phyloP scores from a whole-genome alignment of 2,797 vertebrate species.

The Prionace glauca region DNA sequence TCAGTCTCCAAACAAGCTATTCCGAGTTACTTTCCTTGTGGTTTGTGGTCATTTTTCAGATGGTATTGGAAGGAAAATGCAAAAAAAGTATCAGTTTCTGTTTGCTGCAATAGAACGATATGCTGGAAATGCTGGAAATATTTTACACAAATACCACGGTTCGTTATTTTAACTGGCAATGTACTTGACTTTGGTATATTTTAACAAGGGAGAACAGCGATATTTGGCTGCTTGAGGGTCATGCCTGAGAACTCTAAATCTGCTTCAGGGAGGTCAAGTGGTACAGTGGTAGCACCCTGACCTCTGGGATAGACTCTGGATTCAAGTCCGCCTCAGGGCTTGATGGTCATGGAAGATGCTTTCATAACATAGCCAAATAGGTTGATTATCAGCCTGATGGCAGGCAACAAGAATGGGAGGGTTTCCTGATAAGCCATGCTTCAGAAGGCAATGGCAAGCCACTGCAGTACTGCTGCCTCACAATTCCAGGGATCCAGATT shows the following conservation, averaged over 20 bases:
- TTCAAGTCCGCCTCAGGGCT: too few relatives aligned
- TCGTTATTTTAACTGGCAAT: neutral
- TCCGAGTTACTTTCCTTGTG: neutral
- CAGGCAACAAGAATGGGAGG: too few relatives aligned
- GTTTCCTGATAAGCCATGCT: too few relatives aligned
- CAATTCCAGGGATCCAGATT: too few relatives aligned
- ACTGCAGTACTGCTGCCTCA: too few relatives aligned
- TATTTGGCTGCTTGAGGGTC: neutral
- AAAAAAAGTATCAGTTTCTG: neutral
- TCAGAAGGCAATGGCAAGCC: too few relatives aligned
- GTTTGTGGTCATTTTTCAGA: neutral
- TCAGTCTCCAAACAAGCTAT: neutral
- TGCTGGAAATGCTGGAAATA: neutral
- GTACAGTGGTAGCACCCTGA: too few relatives aligned
- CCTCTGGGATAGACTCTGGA: too few relatives aligned
- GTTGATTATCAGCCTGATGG: too few relatives aligned
- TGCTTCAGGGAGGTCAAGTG: too few relatives aligned
- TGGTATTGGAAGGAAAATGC: neutral
- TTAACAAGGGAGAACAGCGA: neutral
- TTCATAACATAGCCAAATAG: too few relatives aligned
- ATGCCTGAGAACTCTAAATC: neutral
- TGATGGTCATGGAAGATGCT: too few relatives aligned
- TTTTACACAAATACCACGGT: neutral
- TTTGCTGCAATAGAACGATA: neutral
- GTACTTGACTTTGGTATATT: neutral